Conservation (phyloP, 2,888 invertebrate species). For the Melitaea athalia region DNA sequence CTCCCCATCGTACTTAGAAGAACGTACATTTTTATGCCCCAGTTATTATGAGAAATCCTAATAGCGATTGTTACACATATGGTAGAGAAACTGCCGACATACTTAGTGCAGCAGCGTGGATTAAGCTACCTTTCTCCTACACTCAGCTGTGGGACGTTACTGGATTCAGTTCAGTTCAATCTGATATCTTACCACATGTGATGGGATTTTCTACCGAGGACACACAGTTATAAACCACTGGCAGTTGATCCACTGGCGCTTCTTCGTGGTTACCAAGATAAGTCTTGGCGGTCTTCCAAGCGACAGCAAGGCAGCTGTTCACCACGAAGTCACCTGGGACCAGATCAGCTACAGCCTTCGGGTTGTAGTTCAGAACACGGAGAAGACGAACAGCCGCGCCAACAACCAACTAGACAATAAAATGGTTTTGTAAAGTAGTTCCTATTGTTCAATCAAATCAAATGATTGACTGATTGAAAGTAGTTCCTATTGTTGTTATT, state of each 20-base stretch:
- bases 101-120: too few relatives aligned
- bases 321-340: slow-evolving; percentile 91
- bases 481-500: too few relatives aligned
- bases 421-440: too few relatives aligned
- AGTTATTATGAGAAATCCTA: too few relatives aligned
- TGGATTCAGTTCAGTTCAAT: background rate
- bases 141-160: background rate
- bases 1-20: too few relatives aligned
- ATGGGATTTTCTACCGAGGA: slow-evolving; percentile 90
- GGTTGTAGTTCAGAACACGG: slow-evolving; percentile 86
- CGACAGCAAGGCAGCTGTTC: slow-evolving; percentile 87
- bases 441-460: too few relatives aligned
- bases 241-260: slow-evolving; percentile 60
- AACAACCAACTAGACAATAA: slow-evolving; percentile 70
- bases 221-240: slow-evolving; percentile 90
- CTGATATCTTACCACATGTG: slow-evolving; percentile 83
- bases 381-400: slow-evolving; percentile 87
- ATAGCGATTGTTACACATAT: too few relatives aligned
- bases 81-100: too few relatives aligned
- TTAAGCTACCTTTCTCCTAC: background rate
- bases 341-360: slow-evolving; percentile 85
- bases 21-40: too few relatives aligned
- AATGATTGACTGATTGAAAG: too few relatives aligned
- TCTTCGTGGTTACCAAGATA: slow-evolving; percentile 64
- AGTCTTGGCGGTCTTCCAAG: slow-evolving; percentile 82